Conservation (phyloP, 2,888 invertebrate species). For the Agrochola macilenta region DNA sequence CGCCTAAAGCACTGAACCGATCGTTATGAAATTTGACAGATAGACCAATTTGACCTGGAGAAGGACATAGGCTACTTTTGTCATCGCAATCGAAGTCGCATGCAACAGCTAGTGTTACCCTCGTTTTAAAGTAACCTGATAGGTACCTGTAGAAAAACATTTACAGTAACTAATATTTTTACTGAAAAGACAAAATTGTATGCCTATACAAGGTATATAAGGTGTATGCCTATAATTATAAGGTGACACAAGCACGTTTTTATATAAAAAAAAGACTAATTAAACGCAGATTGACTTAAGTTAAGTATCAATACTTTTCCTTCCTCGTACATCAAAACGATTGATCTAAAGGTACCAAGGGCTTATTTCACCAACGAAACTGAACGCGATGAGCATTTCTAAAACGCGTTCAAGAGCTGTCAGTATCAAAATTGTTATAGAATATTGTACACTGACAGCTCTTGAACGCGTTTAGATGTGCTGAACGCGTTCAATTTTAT, state of each 20-base stretch:
- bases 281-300: background rate
- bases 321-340: constrained; percentile 1
- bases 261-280: background rate
- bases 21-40: too few species aligned
- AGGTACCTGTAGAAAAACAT: background rate
- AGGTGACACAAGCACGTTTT: background rate
- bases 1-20: background rate
- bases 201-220: background rate
- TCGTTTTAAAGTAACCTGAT: too few species aligned
- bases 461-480: too few species aligned
- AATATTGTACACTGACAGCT: too few species aligned
- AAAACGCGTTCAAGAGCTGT: too few species aligned
- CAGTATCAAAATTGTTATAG: too few species aligned
- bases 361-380: too few species aligned
- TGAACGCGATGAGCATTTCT: too few species aligned
- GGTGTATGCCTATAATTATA: too few species aligned
- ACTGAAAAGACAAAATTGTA: background rate
- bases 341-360: background rate
- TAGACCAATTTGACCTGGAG: too few species aligned
- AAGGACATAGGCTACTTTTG: background rate
- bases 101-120: background rate
- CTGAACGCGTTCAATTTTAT: too few species aligned
- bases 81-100: background rate
- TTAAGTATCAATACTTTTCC: constrained; percentile 6
- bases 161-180: background rate